phyloP scores from a whole-genome alignment of 2,888 invertebrate species.

The Philereme transversata region DNA sequence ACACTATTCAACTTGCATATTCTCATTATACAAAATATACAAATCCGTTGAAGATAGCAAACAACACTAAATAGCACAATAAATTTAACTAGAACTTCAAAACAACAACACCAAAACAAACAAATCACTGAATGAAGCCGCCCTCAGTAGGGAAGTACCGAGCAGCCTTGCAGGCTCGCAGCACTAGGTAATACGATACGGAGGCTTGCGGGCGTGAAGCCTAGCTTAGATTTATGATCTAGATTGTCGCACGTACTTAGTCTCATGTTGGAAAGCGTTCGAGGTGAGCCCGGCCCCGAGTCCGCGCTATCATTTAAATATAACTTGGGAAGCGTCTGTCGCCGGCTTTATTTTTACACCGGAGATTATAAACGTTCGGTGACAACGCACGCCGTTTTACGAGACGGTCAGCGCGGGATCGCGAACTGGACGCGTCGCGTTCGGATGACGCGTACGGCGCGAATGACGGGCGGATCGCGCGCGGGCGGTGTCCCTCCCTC shows the following conservation, averaged over 20 bases:
- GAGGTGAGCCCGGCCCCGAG: conserved; percentile 68
- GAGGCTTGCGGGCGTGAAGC: conserved; percentile 45
- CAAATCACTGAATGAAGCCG: conserved; percentile 37
- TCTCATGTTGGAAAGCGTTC: conserved; percentile 75
- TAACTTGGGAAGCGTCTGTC: conserved; percentile 79
- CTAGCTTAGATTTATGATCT: conserved; percentile 54
- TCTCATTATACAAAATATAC: conserved; percentile 56
- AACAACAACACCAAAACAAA: conserved; percentile 41
- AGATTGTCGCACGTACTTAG: conserved; percentile 75
- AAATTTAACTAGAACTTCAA: conserved; percentile 28
- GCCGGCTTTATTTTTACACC: conserved; percentile 82
- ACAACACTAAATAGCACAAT: conserved; percentile 43
- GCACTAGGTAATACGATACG: conserved; percentile 46
- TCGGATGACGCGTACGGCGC: conserved; percentile 60
- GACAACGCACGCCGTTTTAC: conserved; percentile 67
- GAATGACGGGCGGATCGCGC: conserved; percentile 57
- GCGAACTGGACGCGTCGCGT: conserved; percentile 47
- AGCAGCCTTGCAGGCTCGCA: conserved; percentile 36
- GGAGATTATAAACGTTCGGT: conserved; percentile 59
- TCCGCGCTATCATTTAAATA: conserved; percentile 81
- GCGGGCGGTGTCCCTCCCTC: conserved; percentile 54
- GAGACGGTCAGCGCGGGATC: conserved; percentile 50
- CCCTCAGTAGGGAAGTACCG: conserved; percentile 30
- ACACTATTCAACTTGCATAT: conserved; percentile 61
- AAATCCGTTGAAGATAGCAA: conserved; percentile 55